A percentile compares a stretch with the other conserved stretches of the same genome.
Evolutionary conservation across 2,113 vertebrate genomes (phyloP).

Genomic region (Microtus oregoni): DNA sequence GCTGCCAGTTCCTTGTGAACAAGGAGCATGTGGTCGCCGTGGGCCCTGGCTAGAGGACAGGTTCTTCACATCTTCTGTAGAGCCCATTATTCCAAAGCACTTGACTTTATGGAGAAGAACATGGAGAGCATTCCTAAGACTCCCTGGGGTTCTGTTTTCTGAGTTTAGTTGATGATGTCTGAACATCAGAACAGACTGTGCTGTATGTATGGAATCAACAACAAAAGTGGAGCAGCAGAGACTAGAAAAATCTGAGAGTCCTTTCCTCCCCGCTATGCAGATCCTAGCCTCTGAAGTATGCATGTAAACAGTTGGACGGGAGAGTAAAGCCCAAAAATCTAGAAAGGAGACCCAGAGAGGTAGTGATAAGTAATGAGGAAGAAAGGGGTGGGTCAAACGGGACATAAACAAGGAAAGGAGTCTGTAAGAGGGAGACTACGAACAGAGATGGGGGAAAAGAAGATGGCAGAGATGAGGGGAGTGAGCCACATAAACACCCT

Average conservation of each 20-base stretch:
- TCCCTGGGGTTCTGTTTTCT: neutral
- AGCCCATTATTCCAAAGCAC: constrained; percentile 92
- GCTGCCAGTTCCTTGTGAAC: constrained; percentile 95
- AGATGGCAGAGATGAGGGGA: neutral
- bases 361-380: neutral
- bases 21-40: constrained; percentile 96
- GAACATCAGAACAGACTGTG: neutral
- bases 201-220: neutral
- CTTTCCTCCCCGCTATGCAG: neutral
- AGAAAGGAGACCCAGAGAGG: neutral
- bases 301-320: neutral
- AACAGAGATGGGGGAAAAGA: neutral
- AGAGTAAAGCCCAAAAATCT: neutral
- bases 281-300: neutral
- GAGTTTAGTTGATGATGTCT: neutral
- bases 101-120: constrained; percentile 66
- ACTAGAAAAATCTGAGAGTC: neutral
- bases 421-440: no score
- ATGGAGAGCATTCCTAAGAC: neutral
- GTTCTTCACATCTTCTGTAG: constrained; percentile 97
- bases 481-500: neutral
- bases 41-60: constrained; percentile 95
- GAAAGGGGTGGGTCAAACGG: neutral
- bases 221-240: neutral
- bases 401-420: neutral